phyloP scores from a whole-genome alignment of 1,140 invertebrate genomes.

The Laodelphax striatellus region DNA sequence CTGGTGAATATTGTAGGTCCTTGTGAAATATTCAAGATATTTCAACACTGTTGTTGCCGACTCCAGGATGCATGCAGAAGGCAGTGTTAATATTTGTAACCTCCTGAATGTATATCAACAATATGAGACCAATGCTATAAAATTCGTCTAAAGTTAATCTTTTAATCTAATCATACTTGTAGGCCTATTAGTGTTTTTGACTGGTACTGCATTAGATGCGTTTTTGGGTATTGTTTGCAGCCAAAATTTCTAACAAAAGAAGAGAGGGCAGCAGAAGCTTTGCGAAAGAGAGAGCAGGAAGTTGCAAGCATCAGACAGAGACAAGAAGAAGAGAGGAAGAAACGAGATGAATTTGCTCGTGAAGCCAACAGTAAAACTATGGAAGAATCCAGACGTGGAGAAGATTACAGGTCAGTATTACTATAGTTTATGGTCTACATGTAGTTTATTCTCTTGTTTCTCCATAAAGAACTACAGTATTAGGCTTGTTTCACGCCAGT shows the following conservation, averaged over 20 bases:
- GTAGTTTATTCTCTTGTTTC: too few species aligned
- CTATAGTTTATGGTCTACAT: constrained; percentile 2
- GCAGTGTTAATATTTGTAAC: too few species aligned
- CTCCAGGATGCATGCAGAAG: too few species aligned
- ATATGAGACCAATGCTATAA: too few species aligned
- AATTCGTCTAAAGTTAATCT: too few species aligned
- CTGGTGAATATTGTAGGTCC: too few species aligned
- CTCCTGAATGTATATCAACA: too few species aligned
- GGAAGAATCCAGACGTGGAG: constrained; percentile 20
- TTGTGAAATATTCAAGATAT: too few species aligned
- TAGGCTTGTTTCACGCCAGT: too few species aligned
- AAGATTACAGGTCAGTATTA: constrained; percentile 19
- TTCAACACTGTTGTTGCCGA: too few species aligned
- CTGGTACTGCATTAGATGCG: not conserved
- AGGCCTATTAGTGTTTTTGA: not conserved
- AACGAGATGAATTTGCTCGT: constrained; percentile 43
- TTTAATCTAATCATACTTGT: constrained; percentile 22
- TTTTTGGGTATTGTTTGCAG: constrained; percentile 29
- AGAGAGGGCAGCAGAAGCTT: constrained; percentile 78
- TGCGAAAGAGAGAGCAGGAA: constrained; percentile 80
- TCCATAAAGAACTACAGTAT: too few species aligned
- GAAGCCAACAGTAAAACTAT: constrained; percentile 33
- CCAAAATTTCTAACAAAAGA: constrained; percentile 96
- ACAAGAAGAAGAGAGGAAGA: constrained; percentile 59
- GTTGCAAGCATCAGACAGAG: constrained; percentile 53